phyloP scores from a whole-genome alignment of 2,797 vertebrate species.

The Pipistrellus pygmaeus region DNA sequence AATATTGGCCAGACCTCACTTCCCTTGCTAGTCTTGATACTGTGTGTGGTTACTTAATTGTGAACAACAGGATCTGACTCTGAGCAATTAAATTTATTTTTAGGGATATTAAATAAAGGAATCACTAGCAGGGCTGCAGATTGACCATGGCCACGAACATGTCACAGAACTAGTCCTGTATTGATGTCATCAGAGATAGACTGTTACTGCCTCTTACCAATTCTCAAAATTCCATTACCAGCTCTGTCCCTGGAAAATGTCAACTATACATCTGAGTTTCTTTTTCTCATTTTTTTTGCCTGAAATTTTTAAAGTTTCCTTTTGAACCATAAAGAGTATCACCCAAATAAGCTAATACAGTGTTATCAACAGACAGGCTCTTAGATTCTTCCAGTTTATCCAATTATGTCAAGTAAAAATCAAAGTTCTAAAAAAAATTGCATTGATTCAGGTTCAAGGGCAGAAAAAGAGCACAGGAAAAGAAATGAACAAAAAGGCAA shows the following conservation, averaged over 20 bases:
- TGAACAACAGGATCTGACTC: background rate
- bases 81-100: background rate
- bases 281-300: background rate
- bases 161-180: background rate
- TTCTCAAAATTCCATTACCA: background rate
- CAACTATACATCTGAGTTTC: background rate
- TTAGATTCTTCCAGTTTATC: background rate
- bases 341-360: background rate
- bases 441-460: background rate
- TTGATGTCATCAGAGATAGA: background rate
- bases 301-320: background rate
- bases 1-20: background rate
- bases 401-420: constrained; percentile 26
- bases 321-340: constrained; percentile 13
- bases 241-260: background rate
- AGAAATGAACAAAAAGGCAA: background rate
- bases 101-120: background rate
- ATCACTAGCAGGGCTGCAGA: background rate
- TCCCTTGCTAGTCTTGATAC: background rate
- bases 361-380: background rate
- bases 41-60: background rate
- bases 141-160: background rate
- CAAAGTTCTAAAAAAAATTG: background rate
- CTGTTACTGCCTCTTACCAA: background rate
- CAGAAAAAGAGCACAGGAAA: background rate